Evolutionary conservation across 2,888 invertebrate genomes (phyloP).

Genomic region (Pseudococcus jackbeardsleyi): DNA sequence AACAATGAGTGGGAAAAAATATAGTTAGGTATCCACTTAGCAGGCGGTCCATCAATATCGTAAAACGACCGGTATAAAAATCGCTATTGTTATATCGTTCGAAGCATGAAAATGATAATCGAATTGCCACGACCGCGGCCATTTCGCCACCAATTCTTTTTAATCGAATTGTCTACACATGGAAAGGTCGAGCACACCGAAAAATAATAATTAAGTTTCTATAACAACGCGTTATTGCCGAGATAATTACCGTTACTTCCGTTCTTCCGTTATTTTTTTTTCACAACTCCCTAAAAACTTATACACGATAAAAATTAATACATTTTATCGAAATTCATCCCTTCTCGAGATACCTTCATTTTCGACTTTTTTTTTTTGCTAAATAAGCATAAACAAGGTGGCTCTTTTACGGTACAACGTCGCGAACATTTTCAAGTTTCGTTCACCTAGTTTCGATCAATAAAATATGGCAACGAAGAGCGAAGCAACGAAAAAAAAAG

Average conservation of each 20-base stretch:
- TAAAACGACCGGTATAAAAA: conserved; percentile 31
- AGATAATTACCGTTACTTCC: conserved; percentile 18
- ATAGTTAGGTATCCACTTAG: conserved; percentile 37
- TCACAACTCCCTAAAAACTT: neutral
- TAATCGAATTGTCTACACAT: conserved; percentile 34
- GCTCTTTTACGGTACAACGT: neutral
- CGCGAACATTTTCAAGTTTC: conserved; percentile 46
- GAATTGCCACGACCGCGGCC: conserved; percentile 22
- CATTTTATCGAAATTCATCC: neutral
- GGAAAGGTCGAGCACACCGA: conserved; percentile 39
- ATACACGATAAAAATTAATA: conserved; percentile 37
- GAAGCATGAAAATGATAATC: conserved; percentile 49
- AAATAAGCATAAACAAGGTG: conserved; percentile 38
- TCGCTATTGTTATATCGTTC: conserved; percentile 41
- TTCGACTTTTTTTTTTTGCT: conserved; percentile 12
- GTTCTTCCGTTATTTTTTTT: neutral
- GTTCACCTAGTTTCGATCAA: conserved; percentile 53
- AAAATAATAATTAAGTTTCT: conserved; percentile 48
- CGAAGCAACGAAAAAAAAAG: conserved; percentile 26
- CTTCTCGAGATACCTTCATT: neutral
- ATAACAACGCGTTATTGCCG: conserved; percentile 26
- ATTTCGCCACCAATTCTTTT: conserved; percentile 34
- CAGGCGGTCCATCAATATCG: conserved; percentile 32
- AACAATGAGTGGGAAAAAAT: conserved; percentile 51
- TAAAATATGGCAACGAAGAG: conserved; percentile 47